phyloP scores from a whole-genome alignment of 2,113 vertebrate genomes.

The Macheiramphus alcinus region DNA sequence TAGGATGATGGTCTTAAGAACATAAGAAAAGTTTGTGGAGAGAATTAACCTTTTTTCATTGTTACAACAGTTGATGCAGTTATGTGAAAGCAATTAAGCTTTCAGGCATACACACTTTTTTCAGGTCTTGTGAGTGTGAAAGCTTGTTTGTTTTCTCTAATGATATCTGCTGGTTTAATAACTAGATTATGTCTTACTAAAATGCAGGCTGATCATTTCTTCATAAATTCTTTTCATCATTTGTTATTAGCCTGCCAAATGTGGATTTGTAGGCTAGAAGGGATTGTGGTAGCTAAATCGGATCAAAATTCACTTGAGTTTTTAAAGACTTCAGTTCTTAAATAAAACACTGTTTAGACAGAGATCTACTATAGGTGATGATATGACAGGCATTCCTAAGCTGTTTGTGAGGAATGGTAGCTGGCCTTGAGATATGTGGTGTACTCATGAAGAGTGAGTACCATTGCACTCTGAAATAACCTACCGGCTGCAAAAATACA shows the following conservation, averaged over 20 bases:
- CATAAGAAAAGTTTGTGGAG: not conserved
- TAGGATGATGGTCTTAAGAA: not conserved
- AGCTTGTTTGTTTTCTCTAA: not conserved
- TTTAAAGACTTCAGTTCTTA: not conserved
- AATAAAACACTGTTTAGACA: not conserved
- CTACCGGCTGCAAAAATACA: not conserved
- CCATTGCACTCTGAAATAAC: not conserved
- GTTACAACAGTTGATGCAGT: not conserved
- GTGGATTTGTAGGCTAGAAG: not conserved
- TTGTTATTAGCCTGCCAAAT: not conserved
- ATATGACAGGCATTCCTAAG: not conserved
- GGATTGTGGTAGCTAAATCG: not conserved
- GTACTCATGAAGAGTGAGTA: fast-evolving
- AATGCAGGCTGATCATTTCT: not conserved
- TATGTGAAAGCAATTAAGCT: not conserved
- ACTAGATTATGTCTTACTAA: not conserved
- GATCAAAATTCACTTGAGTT: not conserved
- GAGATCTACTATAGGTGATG: not conserved
- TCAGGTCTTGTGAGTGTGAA: not conserved
- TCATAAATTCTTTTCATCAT: not conserved
- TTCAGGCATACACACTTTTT: not conserved
- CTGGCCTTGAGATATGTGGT: not conserved
- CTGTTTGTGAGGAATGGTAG: not conserved
- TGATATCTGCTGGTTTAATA: not conserved
- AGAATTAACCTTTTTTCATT: not conserved